Evolutionary conservation across 1,140 invertebrate species (phyloP), one percentile per base, ranked within the genome.

Genomic region (Reticulitermes speratus): DNA sequence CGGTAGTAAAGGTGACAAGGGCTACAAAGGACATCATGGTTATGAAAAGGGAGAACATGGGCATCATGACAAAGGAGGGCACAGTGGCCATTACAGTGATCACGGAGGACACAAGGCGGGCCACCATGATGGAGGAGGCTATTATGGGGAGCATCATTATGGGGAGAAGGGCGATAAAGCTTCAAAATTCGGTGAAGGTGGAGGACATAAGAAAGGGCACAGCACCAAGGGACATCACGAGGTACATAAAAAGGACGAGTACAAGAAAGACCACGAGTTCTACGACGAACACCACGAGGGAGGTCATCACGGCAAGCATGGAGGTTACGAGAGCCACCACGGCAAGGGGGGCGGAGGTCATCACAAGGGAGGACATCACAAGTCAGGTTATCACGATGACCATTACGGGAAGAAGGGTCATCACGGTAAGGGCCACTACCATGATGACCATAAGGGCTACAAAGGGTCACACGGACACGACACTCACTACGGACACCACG

Each of bases 191-290:
- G 88, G 85, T 16, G 85, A 87, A 38, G 81, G 75, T 12, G 87
- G 85, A 8, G 85, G 83, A 3, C 86, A 88, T 83, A 88, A 88
- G 83, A 87, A 88, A 55, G 87, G 87, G 82, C 87, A 87, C 55
- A 81, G 81, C 44, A 86, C 84, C n/a, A 89, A 86, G 89, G 95
- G 95, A 16, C 93, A 94, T 88, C 95, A 95, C 88, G 94, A 94
- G 87, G 93, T 95, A 45, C 94, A 95, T 88, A 95, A 95, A 89
- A 95, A 95, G 89, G 94, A 96, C 87, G 95, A 95, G 88, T 96
- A 95, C 88, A 93, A 87, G 81, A 88, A 87, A 87, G 82, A 88
- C 32, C 86, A 87, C 44, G 65, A 88, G n/a, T 88, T 88, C 52
- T 88, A 84, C 85, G 88, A 88, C 23, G 88, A 88, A 45, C 44